phyloP scores from a whole-genome alignment of 2,797 vertebrate genomes.

The Synaphobranchus kaupii region DNA sequence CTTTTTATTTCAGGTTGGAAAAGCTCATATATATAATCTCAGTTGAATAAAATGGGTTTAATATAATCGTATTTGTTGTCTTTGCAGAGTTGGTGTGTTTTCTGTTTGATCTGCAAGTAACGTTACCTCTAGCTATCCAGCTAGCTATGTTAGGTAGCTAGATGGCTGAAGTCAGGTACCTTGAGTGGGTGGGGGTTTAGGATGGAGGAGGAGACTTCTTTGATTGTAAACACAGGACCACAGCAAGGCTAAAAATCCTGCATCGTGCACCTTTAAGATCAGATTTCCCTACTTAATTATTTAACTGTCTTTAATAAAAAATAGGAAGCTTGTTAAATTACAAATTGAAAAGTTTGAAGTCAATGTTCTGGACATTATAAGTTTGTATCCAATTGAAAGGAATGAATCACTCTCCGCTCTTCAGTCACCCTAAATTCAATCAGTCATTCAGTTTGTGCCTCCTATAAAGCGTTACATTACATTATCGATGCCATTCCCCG shows the following conservation, averaged over 20 bases:
- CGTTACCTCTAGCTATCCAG: too few species aligned
- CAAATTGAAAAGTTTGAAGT: neutral
- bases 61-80: neutral
- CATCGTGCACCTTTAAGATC: neutral
- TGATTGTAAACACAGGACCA: too few species aligned
- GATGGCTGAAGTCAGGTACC: too few species aligned
- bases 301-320: neutral
- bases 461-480: neutral
- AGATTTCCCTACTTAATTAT: neutral
- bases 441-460: neutral
- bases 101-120: too few species aligned
- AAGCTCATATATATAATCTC: neutral
- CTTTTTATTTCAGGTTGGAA: too few species aligned
- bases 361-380: neutral
- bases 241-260: too few species aligned
- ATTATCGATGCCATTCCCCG: neutral
- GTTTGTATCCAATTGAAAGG: neutral
- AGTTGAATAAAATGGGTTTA: neutral
- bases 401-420: too few species aligned
- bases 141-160: too few species aligned
- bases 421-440: too few species aligned
- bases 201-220: too few species aligned
- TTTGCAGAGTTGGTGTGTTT: neutral
- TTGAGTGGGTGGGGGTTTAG: too few species aligned
- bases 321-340: neutral